Conservation (phyloP, 2,888 invertebrate genomes). For the Lepidochitona cinerea region DNA sequence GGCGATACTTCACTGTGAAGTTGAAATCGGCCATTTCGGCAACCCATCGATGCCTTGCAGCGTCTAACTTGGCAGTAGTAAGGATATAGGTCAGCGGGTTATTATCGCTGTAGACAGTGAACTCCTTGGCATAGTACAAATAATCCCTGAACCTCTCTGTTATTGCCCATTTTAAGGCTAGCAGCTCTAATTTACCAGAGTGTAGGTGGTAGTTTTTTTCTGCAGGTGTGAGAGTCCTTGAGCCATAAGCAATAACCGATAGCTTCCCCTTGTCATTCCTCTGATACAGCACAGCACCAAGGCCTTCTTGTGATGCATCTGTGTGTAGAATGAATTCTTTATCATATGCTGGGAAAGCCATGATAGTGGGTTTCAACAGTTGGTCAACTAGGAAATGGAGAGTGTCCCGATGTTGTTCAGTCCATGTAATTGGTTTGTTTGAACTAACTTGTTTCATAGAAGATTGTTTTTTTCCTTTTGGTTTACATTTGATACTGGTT, state of each 20-base stretch:
- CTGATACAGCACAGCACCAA: slow-evolving; percentile 52
- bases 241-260: slow-evolving; percentile 24
- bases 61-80: slow-evolving; percentile 2
- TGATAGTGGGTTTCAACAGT: not conserved
- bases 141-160: slow-evolving; percentile 3
- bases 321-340: not conserved
- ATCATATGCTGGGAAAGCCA: not conserved
- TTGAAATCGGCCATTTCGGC: too few relatives aligned
- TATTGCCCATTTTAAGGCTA: slow-evolving; percentile 11
- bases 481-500: not conserved
- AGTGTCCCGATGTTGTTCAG: not conserved
- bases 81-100: slow-evolving; percentile 9
- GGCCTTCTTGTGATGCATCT: slow-evolving; percentile 60
- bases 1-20: too few relatives aligned
- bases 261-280: slow-evolving; percentile 7
- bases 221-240: slow-evolving; percentile 24
- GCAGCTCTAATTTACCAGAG: slow-evolving; percentile 1
- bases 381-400: not conserved
- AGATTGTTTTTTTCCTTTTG: not conserved
- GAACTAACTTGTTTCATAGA: not conserved
- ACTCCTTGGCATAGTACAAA: not conserved
- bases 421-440: not conserved
- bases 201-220: slow-evolving; percentile 24
- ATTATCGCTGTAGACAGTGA: not conserved
- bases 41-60: slow-evolving; percentile 8